These are phyloP conservation scores for Morus bassanus DNA, from an alignment of 2,797 vertebrate species.

Conservation along the genomic window DNA sequence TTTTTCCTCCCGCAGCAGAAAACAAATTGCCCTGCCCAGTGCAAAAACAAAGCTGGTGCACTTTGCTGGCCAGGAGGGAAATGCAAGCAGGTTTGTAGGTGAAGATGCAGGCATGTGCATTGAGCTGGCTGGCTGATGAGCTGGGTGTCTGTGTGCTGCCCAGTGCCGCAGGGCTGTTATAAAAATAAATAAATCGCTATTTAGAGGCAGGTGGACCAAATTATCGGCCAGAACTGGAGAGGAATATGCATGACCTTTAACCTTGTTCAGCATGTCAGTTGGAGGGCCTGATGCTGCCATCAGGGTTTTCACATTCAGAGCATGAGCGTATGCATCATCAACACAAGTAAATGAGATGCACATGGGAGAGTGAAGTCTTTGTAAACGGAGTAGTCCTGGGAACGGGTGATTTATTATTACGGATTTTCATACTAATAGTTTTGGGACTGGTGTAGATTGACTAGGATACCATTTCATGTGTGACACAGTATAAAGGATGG, in stretches of 20 bases:
- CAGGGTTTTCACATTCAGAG: slow-evolving; percentile 9
- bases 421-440: slow-evolving; percentile 10
- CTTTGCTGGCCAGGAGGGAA: background rate
- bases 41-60: background rate
- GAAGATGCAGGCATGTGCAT: background rate
- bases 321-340: slow-evolving; percentile 16
- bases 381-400: slow-evolving; percentile 1
- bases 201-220: background rate
- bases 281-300: background rate
- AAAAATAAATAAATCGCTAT: background rate
- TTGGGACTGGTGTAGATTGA: slow-evolving; percentile 10
- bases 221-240: background rate
- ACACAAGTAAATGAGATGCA: background rate
- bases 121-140: background rate
- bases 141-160: background rate
- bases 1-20: background rate
- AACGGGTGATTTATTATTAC: slow-evolving; percentile 11
- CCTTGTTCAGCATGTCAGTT: background rate
- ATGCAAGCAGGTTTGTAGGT: background rate
- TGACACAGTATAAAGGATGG: background rate
- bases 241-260: background rate
- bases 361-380: background rate
- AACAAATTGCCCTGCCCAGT: background rate
- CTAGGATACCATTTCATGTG: background rate
- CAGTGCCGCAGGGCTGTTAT: background rate